phyloP scores from a whole-genome alignment of 2,797 vertebrate genomes.

The Scarus forsteni region DNA sequence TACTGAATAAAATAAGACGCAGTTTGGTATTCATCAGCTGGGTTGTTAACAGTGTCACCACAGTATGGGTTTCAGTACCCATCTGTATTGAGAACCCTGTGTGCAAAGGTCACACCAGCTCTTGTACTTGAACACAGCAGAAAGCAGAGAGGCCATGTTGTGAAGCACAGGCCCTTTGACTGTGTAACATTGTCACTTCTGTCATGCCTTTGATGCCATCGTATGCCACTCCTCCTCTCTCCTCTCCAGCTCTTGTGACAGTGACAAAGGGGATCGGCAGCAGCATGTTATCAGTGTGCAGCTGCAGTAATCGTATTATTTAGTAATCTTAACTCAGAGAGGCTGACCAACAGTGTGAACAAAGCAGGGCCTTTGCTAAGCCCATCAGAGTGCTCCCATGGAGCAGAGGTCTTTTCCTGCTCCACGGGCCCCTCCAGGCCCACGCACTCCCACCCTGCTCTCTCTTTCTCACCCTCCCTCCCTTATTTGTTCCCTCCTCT shows the following conservation, averaged over 20 bases:
- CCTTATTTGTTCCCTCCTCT: constrained; percentile 7
- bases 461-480: constrained; percentile 60
- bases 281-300: constrained; percentile 75
- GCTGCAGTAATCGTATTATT: constrained; percentile 84
- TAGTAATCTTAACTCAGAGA: constrained; percentile 81
- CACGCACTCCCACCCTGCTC: constrained; percentile 39
- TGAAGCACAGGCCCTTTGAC: constrained; percentile 37
- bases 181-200: constrained; percentile 49
- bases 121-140: constrained; percentile 18
- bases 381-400: constrained; percentile 75
- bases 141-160: constrained; percentile 41
- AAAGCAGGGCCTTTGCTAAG: constrained; percentile 75
- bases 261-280: constrained; percentile 72
- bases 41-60: too few species aligned
- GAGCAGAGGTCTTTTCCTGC: constrained; percentile 80
- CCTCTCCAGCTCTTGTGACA: constrained; percentile 64
- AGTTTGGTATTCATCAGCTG: too few species aligned
- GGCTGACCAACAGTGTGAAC: constrained; percentile 79
- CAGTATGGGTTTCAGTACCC: too few species aligned
- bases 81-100: constrained; percentile 8
- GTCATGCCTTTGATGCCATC: constrained; percentile 71
- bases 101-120: constrained; percentile 29
- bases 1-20: too few species aligned
- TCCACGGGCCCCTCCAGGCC: constrained; percentile 58
- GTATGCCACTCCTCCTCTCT: constrained; percentile 56